Percentiles rank a stretch among this genome's conserved stretches.
These are phyloP conservation scores for Drusus annulatus DNA, from an alignment of 1,140 invertebrate species.

Conservation along the genomic window DNA sequence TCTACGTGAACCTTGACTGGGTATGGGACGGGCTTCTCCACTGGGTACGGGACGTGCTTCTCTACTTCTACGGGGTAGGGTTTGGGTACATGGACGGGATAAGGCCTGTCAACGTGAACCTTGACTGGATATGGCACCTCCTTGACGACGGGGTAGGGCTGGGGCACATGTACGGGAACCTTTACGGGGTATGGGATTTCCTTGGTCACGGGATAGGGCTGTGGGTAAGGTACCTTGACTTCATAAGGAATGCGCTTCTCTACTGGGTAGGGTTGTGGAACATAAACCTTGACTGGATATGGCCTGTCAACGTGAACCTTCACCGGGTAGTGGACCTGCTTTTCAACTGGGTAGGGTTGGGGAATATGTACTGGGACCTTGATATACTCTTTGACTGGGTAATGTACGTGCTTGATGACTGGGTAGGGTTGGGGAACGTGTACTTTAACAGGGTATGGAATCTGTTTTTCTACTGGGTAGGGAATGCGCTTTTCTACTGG, in stretches of 20 bases:
- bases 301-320: conserved; percentile 80
- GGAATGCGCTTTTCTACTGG: conserved; percentile 76
- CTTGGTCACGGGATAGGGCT: conserved; percentile 75
- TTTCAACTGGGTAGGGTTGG: conserved; percentile 80
- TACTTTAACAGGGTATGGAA: conserved; percentile 70
- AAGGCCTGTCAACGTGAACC: conserved; percentile 81
- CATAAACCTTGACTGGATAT: conserved; percentile 76
- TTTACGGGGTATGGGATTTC: conserved; percentile 76
- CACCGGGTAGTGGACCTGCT: conserved; percentile 78
- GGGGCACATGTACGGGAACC: conserved; percentile 78
- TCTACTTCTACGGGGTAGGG: conserved; percentile 76
- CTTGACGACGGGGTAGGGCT: conserved; percentile 78
- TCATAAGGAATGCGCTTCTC: conserved; percentile 71
- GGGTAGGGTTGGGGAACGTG: conserved; percentile 77
- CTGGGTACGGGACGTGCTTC: conserved; percentile 79
- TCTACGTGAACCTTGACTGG: conserved; percentile 76
- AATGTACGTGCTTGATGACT: conserved; percentile 78
- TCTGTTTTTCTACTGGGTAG: conserved; percentile 72
- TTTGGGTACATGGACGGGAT: conserved; percentile 81
- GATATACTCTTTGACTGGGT: conserved; percentile 78
- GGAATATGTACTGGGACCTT: conserved; percentile 79
- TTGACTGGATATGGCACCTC: conserved; percentile 78
- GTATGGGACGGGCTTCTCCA: conserved; percentile 78
- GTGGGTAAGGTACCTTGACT: conserved; percentile 73
- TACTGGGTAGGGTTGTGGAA: conserved; percentile 79